These are phyloP conservation scores for Xylota sylvarum DNA, from an alignment of 2,888 invertebrate genomes.

Conservation along the genomic window DNA sequence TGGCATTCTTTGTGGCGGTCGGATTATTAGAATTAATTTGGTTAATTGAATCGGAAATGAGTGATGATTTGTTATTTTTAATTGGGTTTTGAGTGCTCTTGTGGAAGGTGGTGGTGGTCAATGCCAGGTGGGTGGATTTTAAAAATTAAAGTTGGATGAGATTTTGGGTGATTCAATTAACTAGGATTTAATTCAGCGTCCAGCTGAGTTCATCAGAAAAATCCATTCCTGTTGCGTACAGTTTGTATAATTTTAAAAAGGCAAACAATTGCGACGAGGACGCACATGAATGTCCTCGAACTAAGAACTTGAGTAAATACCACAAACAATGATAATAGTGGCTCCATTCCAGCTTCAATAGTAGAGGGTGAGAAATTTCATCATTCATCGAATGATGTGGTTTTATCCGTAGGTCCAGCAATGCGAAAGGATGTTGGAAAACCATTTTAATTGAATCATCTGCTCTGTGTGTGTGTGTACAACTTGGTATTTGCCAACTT, in stretches of 20 bases:
- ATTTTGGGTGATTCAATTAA: too few species aligned
- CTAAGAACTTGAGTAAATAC: not conserved
- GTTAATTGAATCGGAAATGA: constrained; percentile 62
- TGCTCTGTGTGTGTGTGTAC: not conserved
- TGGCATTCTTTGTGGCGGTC: not conserved
- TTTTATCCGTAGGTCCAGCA: not conserved
- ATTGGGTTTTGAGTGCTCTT: constrained; percentile 48
- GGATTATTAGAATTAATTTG: constrained; percentile 66
- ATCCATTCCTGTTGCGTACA: too few species aligned
- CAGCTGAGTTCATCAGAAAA: too few species aligned
- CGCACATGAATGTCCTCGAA: not conserved
- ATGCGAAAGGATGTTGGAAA: not conserved
- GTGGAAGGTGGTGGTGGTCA: not conserved
- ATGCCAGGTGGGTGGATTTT: too few species aligned
- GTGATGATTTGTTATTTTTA: constrained; percentile 61
- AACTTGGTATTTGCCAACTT: not conserved
- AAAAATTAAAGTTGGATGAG: too few species aligned
- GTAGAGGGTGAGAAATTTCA: not conserved
- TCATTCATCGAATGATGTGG: not conserved
- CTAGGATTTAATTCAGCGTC: too few species aligned
- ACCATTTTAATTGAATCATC: not conserved
- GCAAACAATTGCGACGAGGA: not conserved
- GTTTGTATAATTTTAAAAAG: too few species aligned
- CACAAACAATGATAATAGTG: not conserved
- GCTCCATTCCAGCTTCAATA: not conserved